Base-by-base conservation (phyloP, 2,113 vertebrate genomes). In the Callocephalon fimbriatum region DNA sequence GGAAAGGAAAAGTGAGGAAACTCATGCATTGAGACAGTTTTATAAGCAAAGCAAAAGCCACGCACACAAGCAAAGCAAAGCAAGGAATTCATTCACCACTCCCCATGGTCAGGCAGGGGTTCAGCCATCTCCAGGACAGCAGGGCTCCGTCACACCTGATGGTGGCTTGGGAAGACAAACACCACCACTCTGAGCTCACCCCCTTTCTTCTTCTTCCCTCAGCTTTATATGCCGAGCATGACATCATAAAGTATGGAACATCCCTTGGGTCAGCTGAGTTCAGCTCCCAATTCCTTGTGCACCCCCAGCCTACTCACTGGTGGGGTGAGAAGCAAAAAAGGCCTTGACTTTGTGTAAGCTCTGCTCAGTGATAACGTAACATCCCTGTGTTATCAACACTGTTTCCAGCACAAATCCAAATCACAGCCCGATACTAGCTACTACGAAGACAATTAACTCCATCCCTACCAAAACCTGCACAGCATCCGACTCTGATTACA, bases 281-380 rank as follows among this genome's bases (percentile, higher is more conserved):
- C 56, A 58, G 56, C 20, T n/a, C 32, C 32, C 56, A n/a, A 6
- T 8, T 22, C 56, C 21, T 35, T 35, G 56, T 22, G 21, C 56
- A 58, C 13, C 32, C 21, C 56, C 56, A 58, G 56, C 32, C 29
- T 2, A 16, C 25, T 20, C 0, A 0, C 31, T 37, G 47, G 7
- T 48, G 25, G n/a, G 6, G 10, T 59, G 81, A 74, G 40, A 40
- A 75, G 35, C 26, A 62, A 54, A 31, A 70, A 37, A 56, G 47
- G 54, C 31, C 40, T 48, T 37, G 53, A 37, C 10, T 66, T 23
- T 50, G 15, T 32, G 16, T 15, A n/a, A 75, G 19, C 53, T 21
- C 35, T 63, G 54, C 62, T 70, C 70, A 70, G 35, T 48, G 68
- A 42, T 7, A 29, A 37, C 22, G 11, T 6, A 62, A 75, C 22